Evolutionary conservation across 2,888 invertebrate species (phyloP).

Genomic region (Sarcophaga caerulescens): DNA sequence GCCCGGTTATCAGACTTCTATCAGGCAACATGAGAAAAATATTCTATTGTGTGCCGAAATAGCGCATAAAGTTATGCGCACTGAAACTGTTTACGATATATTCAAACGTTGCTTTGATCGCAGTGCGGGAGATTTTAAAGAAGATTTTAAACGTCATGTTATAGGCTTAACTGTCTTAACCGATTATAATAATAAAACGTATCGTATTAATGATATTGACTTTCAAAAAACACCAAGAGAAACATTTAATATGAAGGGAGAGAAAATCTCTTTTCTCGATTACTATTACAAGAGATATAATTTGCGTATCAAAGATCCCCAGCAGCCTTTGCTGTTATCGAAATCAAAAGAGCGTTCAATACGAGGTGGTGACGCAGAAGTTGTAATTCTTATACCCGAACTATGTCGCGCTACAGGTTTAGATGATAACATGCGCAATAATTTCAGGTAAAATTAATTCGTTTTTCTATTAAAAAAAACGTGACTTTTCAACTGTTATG

Average conservation of each 20-base stretch:
- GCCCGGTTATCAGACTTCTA: conserved; percentile 92
- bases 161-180: conserved; percentile 84
- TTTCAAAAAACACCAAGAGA: conserved; percentile 84
- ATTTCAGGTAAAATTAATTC: conserved; percentile 84
- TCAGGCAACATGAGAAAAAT: conserved; percentile 89
- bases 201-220: conserved; percentile 88
- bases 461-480: not conserved
- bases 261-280: conserved; percentile 84
- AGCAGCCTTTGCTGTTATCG: conserved; percentile 91
- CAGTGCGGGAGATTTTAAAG: conserved; percentile 82
- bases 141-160: conserved; percentile 83
- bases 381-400: conserved; percentile 90
- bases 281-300: conserved; percentile 88
- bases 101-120: conserved; percentile 82
- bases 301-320: conserved; percentile 84
- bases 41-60: conserved; percentile 91
- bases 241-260: conserved; percentile 85
- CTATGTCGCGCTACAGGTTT: conserved; percentile 93
- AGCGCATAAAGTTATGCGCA: conserved; percentile 91
- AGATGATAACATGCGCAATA: conserved; percentile 85
- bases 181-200: conserved; percentile 86
- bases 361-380: conserved; percentile 86
- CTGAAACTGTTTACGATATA: conserved; percentile 88
- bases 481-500: not conserved
- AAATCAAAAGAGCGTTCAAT: conserved; percentile 84